phyloP scores from a whole-genome alignment of 2,888 invertebrate species.

The Netelia melanura region DNA sequence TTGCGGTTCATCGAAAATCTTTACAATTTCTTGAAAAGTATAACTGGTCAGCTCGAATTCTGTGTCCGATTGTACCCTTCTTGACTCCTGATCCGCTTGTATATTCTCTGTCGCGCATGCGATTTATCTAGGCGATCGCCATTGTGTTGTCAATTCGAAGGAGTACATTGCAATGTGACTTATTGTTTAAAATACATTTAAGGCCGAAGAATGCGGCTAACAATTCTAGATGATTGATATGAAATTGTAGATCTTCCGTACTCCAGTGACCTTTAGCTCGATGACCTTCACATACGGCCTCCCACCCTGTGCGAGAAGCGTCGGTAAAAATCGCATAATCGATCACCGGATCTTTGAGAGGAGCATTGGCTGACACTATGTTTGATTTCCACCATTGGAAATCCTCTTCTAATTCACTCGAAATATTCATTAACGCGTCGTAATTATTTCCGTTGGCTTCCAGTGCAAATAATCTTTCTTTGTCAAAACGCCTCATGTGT shows the following conservation, averaged over 20 bases:
- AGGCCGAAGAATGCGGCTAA: slow-evolving; percentile 33
- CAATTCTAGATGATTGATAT: slow-evolving; percentile 65
- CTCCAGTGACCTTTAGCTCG: slow-evolving; percentile 57
- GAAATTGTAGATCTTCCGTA: slow-evolving; percentile 27
- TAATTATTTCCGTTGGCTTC: slow-evolving; percentile 40
- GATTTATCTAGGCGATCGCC: slow-evolving; percentile 51
- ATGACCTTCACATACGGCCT: slow-evolving; percentile 32
- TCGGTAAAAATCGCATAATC: slow-evolving; percentile 65
- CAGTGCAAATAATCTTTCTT: slow-evolving; percentile 15
- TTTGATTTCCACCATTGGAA: slow-evolving; percentile 37
- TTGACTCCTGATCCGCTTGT: slow-evolving; percentile 30
- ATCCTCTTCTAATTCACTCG: slow-evolving; percentile 26
- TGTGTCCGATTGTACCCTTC: slow-evolving; percentile 20
- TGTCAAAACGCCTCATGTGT: slow-evolving; percentile 44
- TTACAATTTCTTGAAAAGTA: slow-evolving; percentile 1
- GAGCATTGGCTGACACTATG: slow-evolving; percentile 27
- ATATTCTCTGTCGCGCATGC: slow-evolving; percentile 41
- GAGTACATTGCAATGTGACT: slow-evolving; percentile 22
- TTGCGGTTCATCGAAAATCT: slow-evolving; percentile 10
- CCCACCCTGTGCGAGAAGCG: slow-evolving; percentile 64
- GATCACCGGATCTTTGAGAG: slow-evolving; percentile 39
- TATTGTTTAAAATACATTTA: slow-evolving; percentile 42
- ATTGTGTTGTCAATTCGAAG: slow-evolving; percentile 55
- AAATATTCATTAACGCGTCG: slow-evolving; percentile 12
- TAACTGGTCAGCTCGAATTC: slow-evolving; percentile 10